Base-by-base conservation (phyloP, 1,140 invertebrate genomes). In the Kradibia gibbosae region DNA sequence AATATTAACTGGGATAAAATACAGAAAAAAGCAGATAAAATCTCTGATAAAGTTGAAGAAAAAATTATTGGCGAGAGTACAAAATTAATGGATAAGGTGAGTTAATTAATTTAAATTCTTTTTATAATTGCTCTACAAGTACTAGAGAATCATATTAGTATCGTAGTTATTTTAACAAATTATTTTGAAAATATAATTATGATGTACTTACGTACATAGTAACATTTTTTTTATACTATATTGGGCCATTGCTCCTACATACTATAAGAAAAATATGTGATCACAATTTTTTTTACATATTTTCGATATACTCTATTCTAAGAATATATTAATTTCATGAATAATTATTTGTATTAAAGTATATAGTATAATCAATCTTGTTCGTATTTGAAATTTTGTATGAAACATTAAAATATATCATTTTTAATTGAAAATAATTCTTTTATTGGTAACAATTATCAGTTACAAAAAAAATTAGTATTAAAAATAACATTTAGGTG, bases 1-100 rank as follows among this genome's bases (percentile, higher is more conserved):
- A 96, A 96, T 86, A 93, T 97, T 76, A 96, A 98, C 90, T 98
- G 97, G 97, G 95, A 95, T 80, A 95, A 96, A 91, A 92, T 98
- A 28, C 94, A 95, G 81, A 95, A 93, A 84, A 95, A 96, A 87
- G 93, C 96, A 5, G 96, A 97, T 83, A 96, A 95, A 88, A 93
- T 96, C 17, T 93, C 94, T 45, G 95, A 97, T 84, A 96, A 95
- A 91, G 94, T 97, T 65, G 95, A 96, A 87, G 94, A 95, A 85
- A 93, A 94, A 87, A 92, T 95, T n/a, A 94, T 93, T 57, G 94
- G 94, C 39, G 93, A 95, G 89, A 94, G 93, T 83, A 93, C 94
- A 60, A 94, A 93, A 86, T 94, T 94, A 91, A 92, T 96, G 84
- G 95, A 97, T 86, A 97, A 97, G 94, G 96, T 97, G 92, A 84